These are phyloP conservation scores for Pterois miles DNA, from an alignment of 2,797 vertebrate genomes.

Conservation along the genomic window DNA sequence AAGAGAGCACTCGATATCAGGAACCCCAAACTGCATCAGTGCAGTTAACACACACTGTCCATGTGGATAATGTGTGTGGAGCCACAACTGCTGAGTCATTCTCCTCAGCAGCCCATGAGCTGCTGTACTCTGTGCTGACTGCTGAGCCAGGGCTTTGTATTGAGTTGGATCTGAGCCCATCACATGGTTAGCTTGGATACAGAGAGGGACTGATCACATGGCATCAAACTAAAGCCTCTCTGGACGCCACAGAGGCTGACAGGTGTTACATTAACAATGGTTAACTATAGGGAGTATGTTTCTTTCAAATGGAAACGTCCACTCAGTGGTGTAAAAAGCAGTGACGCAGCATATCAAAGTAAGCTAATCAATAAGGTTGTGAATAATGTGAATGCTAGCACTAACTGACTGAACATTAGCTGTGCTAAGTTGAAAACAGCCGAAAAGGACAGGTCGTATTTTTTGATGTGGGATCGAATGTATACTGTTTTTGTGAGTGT, in stretches of 20 bases:
- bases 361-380: too few species aligned
- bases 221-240: constrained; percentile 9
- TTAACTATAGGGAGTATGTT: too few species aligned
- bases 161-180: constrained; percentile 37
- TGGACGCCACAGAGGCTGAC: not conserved
- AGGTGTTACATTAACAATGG: not conserved
- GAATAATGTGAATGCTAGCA: too few species aligned
- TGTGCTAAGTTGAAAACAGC: too few species aligned
- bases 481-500: too few species aligned
- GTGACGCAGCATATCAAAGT: too few species aligned
- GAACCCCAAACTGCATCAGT: not conserved
- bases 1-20: not conserved
- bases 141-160: constrained; percentile 60
- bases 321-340: too few species aligned
- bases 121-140: constrained; percentile 13
- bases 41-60: constrained; percentile 7
- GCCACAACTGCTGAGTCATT: constrained; percentile 75
- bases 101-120: constrained; percentile 63
- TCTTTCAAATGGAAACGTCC: too few species aligned
- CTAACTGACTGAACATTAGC: too few species aligned
- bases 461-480: too few species aligned
- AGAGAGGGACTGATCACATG: constrained; percentile 24
- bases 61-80: constrained; percentile 28
- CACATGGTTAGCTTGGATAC: constrained; percentile 40
- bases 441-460: too few species aligned